Percentiles rank a stretch among this genome's conserved stretches.
Conservation (phyloP, 2,888 invertebrate species). For the Volucella inanis region DNA sequence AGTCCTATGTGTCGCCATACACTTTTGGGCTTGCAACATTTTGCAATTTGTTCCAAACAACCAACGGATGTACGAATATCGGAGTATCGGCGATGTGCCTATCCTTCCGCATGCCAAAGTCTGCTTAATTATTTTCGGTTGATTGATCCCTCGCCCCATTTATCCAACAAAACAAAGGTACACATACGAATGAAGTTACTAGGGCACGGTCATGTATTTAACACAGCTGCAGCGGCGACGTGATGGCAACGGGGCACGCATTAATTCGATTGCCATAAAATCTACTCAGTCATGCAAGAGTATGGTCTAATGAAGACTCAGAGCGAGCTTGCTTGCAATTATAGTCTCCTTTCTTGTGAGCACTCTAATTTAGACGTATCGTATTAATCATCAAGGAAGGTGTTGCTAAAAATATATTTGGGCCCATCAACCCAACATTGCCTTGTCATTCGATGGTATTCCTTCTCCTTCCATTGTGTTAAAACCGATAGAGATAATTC, state of each 20-base stretch:
- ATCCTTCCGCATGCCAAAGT: conserved; percentile 8
- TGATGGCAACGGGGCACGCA: conserved; percentile 27
- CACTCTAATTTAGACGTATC: conserved; percentile 58
- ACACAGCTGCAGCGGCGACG: conserved; percentile 41
- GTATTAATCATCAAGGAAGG: conserved; percentile 39
- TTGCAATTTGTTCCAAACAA: no score
- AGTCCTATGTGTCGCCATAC: no score
- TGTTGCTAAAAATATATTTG: conserved; percentile 31
- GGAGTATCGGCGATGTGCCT: background rate
- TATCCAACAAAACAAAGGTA: conserved; percentile 1
- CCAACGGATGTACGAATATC: background rate
- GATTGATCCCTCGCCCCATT: conserved; percentile 42
- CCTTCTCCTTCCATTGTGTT: conserved; percentile 17
- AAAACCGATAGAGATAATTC: conserved; percentile 42
- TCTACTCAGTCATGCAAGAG: conserved; percentile 41
- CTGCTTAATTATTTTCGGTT: conserved; percentile 60
- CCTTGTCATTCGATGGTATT: background rate
- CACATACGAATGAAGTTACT: background rate
- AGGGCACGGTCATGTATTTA: conserved; percentile 42
- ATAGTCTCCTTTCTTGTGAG: conserved; percentile 56
- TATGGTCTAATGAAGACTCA: conserved; percentile 46
- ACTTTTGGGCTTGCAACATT: no score
- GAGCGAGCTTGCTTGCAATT: conserved; percentile 48
- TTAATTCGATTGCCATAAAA: conserved; percentile 62
- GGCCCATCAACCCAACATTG: conserved; percentile 30